Conservation (phyloP, 1,140 invertebrate species). For the Elysia chlorotica region DNA sequence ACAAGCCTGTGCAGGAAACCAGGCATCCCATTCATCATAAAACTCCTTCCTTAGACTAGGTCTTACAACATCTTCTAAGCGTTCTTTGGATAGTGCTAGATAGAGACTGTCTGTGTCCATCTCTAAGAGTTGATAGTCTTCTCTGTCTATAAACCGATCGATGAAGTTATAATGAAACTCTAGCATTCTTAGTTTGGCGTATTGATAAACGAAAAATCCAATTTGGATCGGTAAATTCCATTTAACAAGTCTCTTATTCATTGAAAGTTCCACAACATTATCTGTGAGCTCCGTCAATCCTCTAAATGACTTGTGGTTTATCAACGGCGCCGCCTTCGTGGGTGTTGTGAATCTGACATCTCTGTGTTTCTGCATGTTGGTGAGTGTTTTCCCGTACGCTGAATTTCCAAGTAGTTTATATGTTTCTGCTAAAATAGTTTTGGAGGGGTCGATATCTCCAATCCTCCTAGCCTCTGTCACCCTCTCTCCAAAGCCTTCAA, state of each 20-base stretch:
- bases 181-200: conserved; percentile 36
- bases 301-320: not conserved
- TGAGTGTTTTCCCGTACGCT: conserved; percentile 26
- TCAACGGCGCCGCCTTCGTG: not conserved
- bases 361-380: conserved; percentile 27
- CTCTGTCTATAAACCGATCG: conserved; percentile 25
- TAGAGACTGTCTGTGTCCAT: conserved; percentile 41
- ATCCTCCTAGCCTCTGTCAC: conserved; percentile 30
- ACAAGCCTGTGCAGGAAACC: conserved; percentile 7
- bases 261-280: not conserved
- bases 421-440: conserved; percentile 34
- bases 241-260: not conserved
- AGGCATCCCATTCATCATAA: not conserved
- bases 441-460: conserved; percentile 24
- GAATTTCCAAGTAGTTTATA: conserved; percentile 31
- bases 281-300: not conserved
- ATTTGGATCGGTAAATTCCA: conserved; percentile 27
- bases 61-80: conserved; percentile 26
- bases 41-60: conserved; percentile 14
- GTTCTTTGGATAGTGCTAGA: conserved; percentile 23
- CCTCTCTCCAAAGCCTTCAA: conserved; percentile 27
- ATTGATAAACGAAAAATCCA: conserved; percentile 32
- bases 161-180: conserved; percentile 40
- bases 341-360: conserved; percentile 21
- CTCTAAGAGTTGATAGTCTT: conserved; percentile 35